Evolutionary conservation across 2,797 vertebrate species (phyloP).

Genomic region (Molossus molossus): DNA sequence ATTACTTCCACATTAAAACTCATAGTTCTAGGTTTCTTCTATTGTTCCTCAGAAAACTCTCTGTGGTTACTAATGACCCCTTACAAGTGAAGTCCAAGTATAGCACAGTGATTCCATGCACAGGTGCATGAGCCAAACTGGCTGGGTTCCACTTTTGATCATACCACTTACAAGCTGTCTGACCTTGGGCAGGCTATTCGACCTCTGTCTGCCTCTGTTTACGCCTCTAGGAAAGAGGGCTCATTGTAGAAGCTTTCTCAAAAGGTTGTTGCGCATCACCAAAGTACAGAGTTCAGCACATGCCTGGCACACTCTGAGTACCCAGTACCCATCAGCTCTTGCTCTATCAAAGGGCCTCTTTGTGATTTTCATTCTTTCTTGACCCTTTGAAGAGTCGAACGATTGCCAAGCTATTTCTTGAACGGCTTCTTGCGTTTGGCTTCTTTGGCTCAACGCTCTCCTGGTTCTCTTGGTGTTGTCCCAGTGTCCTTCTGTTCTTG

Average conservation of each 20-base stretch:
- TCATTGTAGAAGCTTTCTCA: background rate
- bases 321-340: background rate
- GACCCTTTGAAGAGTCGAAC: background rate
- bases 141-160: background rate
- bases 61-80: background rate
- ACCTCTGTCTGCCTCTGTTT: slow-evolving; percentile 31
- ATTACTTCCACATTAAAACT: slow-evolving; percentile 22
- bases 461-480: background rate
- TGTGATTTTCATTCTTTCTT: background rate
- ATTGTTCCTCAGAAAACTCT: slow-evolving; percentile 28
- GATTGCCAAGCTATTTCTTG: background rate
- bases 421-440: background rate
- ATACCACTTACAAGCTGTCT: background rate
- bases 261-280: background rate
- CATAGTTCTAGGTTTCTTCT: background rate
- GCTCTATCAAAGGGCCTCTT: background rate
- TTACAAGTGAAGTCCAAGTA: background rate
- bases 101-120: background rate
- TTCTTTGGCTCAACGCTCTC: background rate
- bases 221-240: background rate
- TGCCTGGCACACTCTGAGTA: too few species aligned
- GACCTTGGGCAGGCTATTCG: background rate
- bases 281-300: background rate
- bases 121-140: background rate
- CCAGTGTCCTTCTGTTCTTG: background rate